phyloP scores from a whole-genome alignment of 2,113 vertebrate species.

The Amazona guildingii region DNA sequence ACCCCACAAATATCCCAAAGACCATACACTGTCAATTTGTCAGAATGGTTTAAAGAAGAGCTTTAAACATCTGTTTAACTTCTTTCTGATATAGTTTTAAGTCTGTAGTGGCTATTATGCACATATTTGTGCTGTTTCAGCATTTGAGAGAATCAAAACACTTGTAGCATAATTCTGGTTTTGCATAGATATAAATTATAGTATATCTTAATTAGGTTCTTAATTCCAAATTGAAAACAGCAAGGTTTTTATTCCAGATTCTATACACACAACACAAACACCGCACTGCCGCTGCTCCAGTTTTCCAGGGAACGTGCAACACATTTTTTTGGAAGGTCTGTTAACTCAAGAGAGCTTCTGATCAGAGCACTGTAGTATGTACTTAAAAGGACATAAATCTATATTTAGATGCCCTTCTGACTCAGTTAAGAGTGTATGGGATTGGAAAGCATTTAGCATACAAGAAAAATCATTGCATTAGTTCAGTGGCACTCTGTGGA shows the following conservation, averaged over 20 bases:
- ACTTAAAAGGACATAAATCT: neutral
- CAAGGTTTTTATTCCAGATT: neutral
- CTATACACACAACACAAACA: neutral
- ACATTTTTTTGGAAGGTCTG: neutral
- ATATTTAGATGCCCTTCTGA: neutral
- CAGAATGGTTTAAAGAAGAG: neutral
- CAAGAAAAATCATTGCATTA: neutral
- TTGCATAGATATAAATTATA: neutral
- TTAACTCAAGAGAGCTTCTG: neutral
- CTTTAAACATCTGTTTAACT: neutral
- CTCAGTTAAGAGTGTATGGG: neutral
- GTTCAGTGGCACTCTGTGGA: neutral
- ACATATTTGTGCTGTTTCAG: neutral
- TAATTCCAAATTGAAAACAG: neutral
- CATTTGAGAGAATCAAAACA: neutral
- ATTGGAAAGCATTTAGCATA: neutral
- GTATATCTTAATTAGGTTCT: neutral
- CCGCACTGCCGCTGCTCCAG: neutral
- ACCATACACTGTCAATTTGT: neutral
- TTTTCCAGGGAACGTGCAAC: neutral
- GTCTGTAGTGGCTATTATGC: neutral
- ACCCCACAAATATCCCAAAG: neutral
- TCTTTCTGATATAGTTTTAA: neutral
- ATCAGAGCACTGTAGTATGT: neutral
- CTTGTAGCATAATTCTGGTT: neutral